These are phyloP conservation scores for Scyliorhinus canicula DNA, from an alignment of 2,797 vertebrate species.

Conservation along the genomic window DNA sequence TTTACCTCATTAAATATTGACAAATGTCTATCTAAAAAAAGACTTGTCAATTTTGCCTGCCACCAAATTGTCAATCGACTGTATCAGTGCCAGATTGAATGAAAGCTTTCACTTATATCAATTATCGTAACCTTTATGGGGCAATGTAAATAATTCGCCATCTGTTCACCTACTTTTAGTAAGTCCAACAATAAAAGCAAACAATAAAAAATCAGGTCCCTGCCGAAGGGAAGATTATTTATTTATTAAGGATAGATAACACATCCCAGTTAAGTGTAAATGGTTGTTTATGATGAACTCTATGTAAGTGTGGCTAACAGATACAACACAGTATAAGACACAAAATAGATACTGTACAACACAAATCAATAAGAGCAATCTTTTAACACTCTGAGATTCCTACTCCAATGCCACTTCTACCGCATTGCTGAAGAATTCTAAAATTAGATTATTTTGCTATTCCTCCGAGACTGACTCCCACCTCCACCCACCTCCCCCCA, in stretches of 20 bases:
- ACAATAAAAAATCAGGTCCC: neutral
- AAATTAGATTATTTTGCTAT: neutral
- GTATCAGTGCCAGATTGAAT: neutral
- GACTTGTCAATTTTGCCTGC: neutral
- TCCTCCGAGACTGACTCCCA: neutral
- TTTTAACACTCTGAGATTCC: constrained; percentile 3
- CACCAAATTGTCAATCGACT: neutral
- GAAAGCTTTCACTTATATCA: neutral
- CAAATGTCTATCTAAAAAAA: neutral
- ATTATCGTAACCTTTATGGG: neutral
- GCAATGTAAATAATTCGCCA: neutral
- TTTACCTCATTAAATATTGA: neutral
- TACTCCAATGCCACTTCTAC: neutral
- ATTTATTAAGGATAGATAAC: neutral
- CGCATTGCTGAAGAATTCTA: neutral
- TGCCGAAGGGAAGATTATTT: neutral
- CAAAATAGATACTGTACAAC: constrained; percentile 21
- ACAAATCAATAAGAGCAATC: constrained; percentile 19
- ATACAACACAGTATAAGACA: neutral
- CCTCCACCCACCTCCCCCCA: neutral
- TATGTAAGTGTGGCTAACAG: neutral
- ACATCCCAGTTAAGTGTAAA: constrained; percentile 1
- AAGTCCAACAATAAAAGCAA: too few species aligned
- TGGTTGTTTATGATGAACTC: constrained; percentile 5
- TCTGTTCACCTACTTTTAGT: neutral